A percentile compares a stretch with the other conserved stretches of the same genome.
Conservation (phyloP, 1,140 invertebrate genomes). For the Nasonia vitripennis region DNA sequence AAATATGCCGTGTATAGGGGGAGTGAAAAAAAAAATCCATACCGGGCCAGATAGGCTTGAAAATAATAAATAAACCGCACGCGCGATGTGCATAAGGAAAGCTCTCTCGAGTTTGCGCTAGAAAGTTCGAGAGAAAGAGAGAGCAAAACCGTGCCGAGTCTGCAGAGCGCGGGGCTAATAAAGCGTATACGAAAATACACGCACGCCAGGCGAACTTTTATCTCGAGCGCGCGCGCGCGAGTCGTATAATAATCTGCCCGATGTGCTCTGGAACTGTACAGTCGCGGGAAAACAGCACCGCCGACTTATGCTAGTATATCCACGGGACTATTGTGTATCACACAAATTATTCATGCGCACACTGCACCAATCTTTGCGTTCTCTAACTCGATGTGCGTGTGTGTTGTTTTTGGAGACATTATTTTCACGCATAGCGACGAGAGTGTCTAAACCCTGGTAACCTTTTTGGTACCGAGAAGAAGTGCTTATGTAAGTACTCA, state of each 20-base stretch:
- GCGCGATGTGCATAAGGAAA: too few relatives aligned
- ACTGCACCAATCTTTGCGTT: too few relatives aligned
- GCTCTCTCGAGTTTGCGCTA: background rate
- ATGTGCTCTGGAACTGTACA: background rate
- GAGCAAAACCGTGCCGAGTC: background rate
- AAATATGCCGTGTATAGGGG: background rate
- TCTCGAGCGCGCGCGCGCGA: background rate
- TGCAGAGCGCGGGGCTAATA: background rate
- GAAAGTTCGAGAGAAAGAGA: background rate
- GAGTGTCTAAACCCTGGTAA: too few relatives aligned
- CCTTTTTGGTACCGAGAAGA: too few relatives aligned
- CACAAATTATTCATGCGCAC: too few relatives aligned
- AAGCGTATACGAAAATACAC: conserved; percentile 10
- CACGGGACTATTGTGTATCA: too few relatives aligned
- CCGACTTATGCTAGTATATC: background rate
- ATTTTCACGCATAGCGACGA: too few relatives aligned
- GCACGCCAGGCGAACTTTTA: conserved; percentile 12
- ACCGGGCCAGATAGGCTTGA: too few relatives aligned
- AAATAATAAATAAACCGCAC: too few relatives aligned
- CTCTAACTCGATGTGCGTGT: too few relatives aligned
- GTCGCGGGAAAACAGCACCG: background rate
- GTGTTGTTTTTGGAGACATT: too few relatives aligned
- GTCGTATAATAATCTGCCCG: background rate
- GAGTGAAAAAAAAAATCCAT: background rate
- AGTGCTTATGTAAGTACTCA: too few relatives aligned